These are phyloP conservation scores for Operophtera brumata DNA, from an alignment of 2,888 invertebrate species.

Conservation along the genomic window DNA sequence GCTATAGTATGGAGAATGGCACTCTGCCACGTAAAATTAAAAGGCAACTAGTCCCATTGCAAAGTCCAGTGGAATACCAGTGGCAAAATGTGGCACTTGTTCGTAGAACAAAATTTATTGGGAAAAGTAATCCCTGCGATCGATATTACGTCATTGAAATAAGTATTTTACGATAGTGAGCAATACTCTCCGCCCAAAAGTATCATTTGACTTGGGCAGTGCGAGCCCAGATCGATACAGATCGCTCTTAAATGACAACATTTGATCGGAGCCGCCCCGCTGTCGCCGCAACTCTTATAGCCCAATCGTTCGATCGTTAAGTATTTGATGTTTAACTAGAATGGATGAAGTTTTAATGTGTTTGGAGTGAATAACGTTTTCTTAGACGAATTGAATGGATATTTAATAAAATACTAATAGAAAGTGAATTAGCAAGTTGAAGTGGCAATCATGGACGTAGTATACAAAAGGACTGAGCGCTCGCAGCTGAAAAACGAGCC, in stretches of 20 bases:
- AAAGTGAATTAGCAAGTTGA: no score
- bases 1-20: no score
- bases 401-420: conserved; percentile 11
- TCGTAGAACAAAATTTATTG: no score
- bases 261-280: conserved; percentile 9
- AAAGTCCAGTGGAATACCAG: no score
- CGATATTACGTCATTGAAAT: no score
- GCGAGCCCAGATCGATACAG: conserved; percentile 2
- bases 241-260: conserved; percentile 8
- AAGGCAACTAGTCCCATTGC: no score
- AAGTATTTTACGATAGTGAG: not conserved
- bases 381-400: conserved; percentile 15
- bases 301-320: conserved; percentile 22
- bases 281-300: conserved; percentile 16
- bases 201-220: not conserved
- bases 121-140: no score
- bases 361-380: conserved; percentile 9
- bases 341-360: conserved; percentile 23
- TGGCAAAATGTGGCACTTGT: no score
- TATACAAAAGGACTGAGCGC: no score
- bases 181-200: not conserved
- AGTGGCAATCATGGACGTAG: no score
- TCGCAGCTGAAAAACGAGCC: no score
- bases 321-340: conserved; percentile 27
- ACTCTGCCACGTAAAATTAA: no score